Base-by-base conservation (phyloP, 2,888 invertebrate genomes). In the Rosalia funebris region DNA sequence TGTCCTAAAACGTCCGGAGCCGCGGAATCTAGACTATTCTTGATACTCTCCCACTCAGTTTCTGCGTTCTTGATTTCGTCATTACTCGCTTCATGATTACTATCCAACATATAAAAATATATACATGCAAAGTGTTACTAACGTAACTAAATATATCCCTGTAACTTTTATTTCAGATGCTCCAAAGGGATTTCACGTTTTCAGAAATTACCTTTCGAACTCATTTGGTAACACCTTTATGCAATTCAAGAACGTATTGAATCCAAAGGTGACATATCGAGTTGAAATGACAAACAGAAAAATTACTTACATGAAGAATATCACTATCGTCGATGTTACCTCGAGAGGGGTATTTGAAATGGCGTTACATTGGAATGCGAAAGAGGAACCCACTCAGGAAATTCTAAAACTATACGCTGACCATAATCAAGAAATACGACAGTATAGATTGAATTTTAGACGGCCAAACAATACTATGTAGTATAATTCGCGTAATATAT, bases 341-440 rank as follows among this genome's bases (percentile, higher is more conserved):
- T 45, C 58, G 1, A 58, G 62, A 31, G 67, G 66, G 1, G 25
- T 45, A 1, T 45, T 60, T n/a, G 54, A 60, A 17, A 17, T 75
- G 16, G 10, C 60, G 2, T 34, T 74, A 3, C 75, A 74, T 41
- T 71, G 69, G 70, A 58, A 62, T n/a, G 36, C 47, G 1, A 16
- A 54, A 0, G 44, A 48, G 1, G 15, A 31, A 7, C 65, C 68
- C 1, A 10, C 39, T 10, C 7, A 50, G 2, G 58, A 65, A 44
- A 41, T 20, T 1, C 11, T 71, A 11, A 45, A 44, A 37, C 25
- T 71, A 7, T 58, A 15, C 1, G 60, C 71, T 15, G 39, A 61
- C 4, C 56, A 72, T 50, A 59, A 55, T 0, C 55, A 60, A 25
- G 72, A 72, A 58, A 47, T 53, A 1, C 60, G 72, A 39, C 54